Conservation (phyloP, 2,113 vertebrate species). For the Pterocles gutturalis region DNA sequence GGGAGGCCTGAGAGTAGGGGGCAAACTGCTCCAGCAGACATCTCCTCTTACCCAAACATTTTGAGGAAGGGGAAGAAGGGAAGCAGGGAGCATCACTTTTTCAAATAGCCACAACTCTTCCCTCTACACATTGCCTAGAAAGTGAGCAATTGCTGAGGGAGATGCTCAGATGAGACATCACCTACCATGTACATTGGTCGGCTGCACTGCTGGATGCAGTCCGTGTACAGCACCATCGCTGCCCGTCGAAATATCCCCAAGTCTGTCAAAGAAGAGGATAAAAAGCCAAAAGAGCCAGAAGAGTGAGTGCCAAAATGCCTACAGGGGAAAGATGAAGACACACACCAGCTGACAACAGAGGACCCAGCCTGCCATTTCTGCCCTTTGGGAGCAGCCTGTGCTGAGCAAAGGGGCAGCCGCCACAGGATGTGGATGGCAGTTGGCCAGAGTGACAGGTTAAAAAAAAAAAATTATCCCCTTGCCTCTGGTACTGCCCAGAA, state of each 20-base stretch:
- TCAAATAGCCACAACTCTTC: neutral
- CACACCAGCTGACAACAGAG: neutral
- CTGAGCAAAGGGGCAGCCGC: neutral
- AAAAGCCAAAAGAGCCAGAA: neutral
- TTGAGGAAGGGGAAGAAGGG: neutral
- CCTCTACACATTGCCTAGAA: neutral
- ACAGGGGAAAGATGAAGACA: neutral
- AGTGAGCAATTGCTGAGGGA: neutral
- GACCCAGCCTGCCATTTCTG: neutral
- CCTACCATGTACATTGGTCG: slow-evolving; percentile 84
- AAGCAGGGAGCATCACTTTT: neutral
- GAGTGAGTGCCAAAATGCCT: neutral
- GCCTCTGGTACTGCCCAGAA: neutral
- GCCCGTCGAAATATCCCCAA: slow-evolving; percentile 78
- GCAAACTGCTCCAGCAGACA: neutral
- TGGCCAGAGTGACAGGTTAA: neutral
- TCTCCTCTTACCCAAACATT: neutral
- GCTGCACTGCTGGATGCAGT: slow-evolving; percentile 82
- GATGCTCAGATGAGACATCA: neutral
- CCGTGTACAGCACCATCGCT: slow-evolving; percentile 77
- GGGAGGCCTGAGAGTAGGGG: neutral
- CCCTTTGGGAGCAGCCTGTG: neutral
- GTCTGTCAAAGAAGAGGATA: slow-evolving; percentile 65
- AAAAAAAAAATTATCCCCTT: neutral
- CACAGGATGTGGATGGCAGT: neutral